Conservation (phyloP, 1,140 invertebrate species). For the Brachionus manjavacas region DNA sequence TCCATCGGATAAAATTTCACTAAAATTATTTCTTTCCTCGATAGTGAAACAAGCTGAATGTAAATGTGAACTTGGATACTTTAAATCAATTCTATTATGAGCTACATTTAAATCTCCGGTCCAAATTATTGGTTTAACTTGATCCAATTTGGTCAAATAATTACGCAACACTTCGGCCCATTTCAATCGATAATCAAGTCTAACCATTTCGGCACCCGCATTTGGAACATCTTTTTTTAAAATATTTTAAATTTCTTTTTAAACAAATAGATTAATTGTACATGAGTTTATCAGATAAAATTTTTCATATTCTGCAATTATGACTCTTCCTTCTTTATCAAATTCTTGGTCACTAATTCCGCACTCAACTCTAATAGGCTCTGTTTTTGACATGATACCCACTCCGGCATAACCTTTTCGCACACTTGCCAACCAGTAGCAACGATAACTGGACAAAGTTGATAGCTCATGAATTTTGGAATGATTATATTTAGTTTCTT, state of each 20-base stretch:
- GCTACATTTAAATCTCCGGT: conserved; percentile 96
- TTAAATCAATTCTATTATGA: conserved; percentile 87
- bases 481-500: conserved; percentile 84
- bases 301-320: conserved; percentile 87
- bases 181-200: conserved; percentile 73
- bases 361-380: conserved; percentile 75
- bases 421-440: conserved; percentile 60
- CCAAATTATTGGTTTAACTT: conserved; percentile 60
- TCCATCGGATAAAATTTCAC: not conserved
- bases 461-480: conserved; percentile 74
- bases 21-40: conserved; percentile 82
- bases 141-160: not conserved
- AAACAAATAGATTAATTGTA: not conserved
- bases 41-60: conserved; percentile 91
- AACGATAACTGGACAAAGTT: conserved; percentile 6
- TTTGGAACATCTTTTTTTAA: conserved; percentile 66
- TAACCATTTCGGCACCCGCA: conserved; percentile 73
- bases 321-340: conserved; percentile 78
- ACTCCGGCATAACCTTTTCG: conserved; percentile 88
- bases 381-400: conserved; percentile 74
- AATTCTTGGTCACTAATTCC: conserved; percentile 68
- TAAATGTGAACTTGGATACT: conserved; percentile 83
- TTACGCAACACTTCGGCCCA: conserved; percentile 88
- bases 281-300: conserved; percentile 75
- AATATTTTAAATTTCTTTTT: conserved; percentile 40